phyloP scores from a whole-genome alignment of 1,140 invertebrate genomes.

The Tetragonula clypearis region DNA sequence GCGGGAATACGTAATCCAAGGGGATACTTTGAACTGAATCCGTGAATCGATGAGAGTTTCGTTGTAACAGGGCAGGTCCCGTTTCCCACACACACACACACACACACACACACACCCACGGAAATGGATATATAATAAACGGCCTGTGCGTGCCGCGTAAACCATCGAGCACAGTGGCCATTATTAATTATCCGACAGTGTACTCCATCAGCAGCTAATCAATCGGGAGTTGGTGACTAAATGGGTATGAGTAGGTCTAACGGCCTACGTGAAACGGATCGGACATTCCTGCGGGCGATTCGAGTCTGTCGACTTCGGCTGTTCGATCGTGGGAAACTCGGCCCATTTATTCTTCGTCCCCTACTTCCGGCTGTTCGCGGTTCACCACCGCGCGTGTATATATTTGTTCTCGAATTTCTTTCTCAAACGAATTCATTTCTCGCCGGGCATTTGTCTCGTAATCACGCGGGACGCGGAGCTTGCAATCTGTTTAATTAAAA shows the following conservation, averaged over 20 bases:
- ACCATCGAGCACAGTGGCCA: constrained; percentile 39
- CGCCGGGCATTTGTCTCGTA: neutral
- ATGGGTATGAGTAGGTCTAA: constrained; percentile 50
- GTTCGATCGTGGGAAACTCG: neutral
- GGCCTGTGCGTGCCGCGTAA: constrained; percentile 46
- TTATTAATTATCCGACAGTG: constrained; percentile 65
- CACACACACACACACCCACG: neutral
- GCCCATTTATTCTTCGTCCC: neutral
- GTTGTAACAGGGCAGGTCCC: neutral
- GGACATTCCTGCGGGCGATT: neutral
- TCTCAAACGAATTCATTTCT: neutral
- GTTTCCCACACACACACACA: neutral
- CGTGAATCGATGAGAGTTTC: constrained; percentile 23
- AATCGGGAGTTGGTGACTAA: constrained; percentile 65
- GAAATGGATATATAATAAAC: constrained; percentile 56
- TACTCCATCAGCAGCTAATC: constrained; percentile 65
- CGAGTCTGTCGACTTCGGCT: neutral
- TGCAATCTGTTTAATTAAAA: neutral
- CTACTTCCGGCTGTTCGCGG: neutral
- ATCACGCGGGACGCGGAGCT: neutral
- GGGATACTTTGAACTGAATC: neutral
- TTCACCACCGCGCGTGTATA: too few species aligned
- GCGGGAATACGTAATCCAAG: neutral
- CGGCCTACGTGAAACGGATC: constrained; percentile 17
- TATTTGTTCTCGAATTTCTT: too few species aligned